Conservation (phyloP, 2,888 invertebrate species). For the Anthophora plumipes region DNA sequence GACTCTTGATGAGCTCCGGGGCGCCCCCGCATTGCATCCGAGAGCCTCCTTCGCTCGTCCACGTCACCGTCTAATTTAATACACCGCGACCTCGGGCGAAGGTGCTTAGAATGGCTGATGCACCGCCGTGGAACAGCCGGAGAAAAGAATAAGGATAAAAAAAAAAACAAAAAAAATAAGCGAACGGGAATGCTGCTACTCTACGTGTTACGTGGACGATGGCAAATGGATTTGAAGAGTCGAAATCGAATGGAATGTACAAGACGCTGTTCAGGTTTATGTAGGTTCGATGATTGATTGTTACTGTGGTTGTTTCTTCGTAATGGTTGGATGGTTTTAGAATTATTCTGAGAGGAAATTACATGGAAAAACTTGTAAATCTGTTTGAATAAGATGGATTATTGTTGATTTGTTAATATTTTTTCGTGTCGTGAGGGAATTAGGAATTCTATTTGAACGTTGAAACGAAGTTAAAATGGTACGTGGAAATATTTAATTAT, state of each 20-base stretch:
- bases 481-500: too few relatives aligned
- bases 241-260: background rate
- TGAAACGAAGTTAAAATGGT: too few relatives aligned
- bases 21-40: slow-evolving; percentile 66
- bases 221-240: background rate
- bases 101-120: slow-evolving; percentile 61
- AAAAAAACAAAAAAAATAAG: slow-evolving; percentile 3
- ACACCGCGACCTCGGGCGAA: slow-evolving; percentile 66
- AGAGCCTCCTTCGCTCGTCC: slow-evolving; percentile 62
- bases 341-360: too few relatives aligned
- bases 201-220: background rate
- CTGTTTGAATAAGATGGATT: too few relatives aligned
- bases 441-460: too few relatives aligned
- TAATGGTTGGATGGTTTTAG: too few relatives aligned
- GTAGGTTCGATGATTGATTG: background rate
- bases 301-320: too few relatives aligned
- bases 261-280: background rate
- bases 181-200: background rate
- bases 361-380: too few relatives aligned
- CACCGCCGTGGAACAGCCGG: slow-evolving; percentile 5
- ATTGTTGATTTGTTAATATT: too few relatives aligned
- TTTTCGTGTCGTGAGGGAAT: too few relatives aligned
- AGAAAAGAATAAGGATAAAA: background rate
- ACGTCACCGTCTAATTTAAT: slow-evolving; percentile 82
- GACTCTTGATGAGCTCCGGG: slow-evolving; percentile 82